Conservation (phyloP, 2,888 invertebrate genomes). For the Cynaeus angustus region DNA sequence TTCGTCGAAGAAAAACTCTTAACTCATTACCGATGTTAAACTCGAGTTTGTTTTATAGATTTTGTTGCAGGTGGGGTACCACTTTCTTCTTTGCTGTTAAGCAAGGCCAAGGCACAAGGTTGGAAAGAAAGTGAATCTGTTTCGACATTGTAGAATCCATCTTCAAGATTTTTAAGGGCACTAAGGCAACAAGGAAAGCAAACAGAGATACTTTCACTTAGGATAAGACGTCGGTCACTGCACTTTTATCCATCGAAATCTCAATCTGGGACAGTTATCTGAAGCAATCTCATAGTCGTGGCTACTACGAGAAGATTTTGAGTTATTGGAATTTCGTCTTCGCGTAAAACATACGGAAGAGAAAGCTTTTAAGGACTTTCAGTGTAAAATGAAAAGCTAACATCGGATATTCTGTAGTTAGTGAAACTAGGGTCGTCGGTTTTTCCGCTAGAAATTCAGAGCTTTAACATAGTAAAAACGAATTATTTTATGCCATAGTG, state of each 20-base stretch:
- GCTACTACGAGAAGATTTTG: too few species aligned
- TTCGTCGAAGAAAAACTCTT: constrained; percentile 65
- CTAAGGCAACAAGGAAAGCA: constrained; percentile 4
- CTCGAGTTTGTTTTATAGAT: constrained; percentile 65
- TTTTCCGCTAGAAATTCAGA: constrained; percentile 3
- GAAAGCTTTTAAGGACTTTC: constrained; percentile 7
- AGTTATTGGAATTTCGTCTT: constrained; percentile 8
- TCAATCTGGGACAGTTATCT: too few species aligned
- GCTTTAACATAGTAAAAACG: neutral
- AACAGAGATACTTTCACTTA: constrained; percentile 38
- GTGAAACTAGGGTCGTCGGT: constrained; percentile 6
- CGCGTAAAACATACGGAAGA: constrained; percentile 9
- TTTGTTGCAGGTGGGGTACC: constrained; percentile 62
- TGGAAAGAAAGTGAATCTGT: constrained; percentile 31
- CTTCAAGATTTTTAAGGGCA: neutral
- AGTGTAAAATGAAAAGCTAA: constrained; percentile 22
- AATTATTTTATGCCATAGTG: neutral
- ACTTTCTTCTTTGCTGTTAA: constrained; percentile 46
- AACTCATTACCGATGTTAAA: constrained; percentile 59
- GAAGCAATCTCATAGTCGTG: too few species aligned
- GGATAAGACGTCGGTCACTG: constrained; percentile 39
- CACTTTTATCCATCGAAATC: constrained; percentile 11
- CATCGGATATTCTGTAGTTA: constrained; percentile 21
- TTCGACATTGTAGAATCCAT: neutral
- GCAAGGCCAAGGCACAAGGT: constrained; percentile 65